Evolutionary conservation across 2,797 vertebrate species (phyloP), one percentile per base, ranked within the genome.

Genomic region (Iguana delicatissima): DNA sequence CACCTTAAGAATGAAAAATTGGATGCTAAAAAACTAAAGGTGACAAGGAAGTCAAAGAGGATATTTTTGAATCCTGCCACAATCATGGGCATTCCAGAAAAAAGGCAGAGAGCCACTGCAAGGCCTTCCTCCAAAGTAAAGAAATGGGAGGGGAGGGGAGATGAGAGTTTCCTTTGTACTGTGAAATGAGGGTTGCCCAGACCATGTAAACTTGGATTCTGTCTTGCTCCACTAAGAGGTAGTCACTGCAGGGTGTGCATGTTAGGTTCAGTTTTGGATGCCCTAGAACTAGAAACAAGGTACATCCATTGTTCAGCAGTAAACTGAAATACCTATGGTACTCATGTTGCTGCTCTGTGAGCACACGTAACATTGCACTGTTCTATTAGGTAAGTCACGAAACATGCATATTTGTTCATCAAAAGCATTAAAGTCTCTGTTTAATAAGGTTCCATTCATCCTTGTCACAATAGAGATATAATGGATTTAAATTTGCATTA

Each of bases 401-500:
- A 95, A 95, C 42, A 94, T 95, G 90, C 94, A 83, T 91, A 81
- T 96, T 96, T 95, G 91, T 93, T 93, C 93, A 89, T 95, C 93
- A 87, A 96, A 96, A 95, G 92, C 95, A 95, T 93, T 93, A 95
- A 93, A 87, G 92, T 80, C 93, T 80, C 29, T 93, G 89, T 93
- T 95, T 92, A 55, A 76, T 91, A 93, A 59, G 92, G 86, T 96
- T 92, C 76, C 91, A 90, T 91, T n/a, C 85, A 92, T 79, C 35
- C 90, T 93, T 92, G 74, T 92, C 89, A 91, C n/a, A 38, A 91
- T 94, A 93, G 83, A 95, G 87, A 84, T 94, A 92, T 87, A 10
- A 84, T 94, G 95, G 94, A 95, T 95, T 96, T 94, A 69, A 69
- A 93, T 95, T 93, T 94, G 91, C 90, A 95, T 89, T 96, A 94